A percentile compares a stretch with the other conserved stretches of the same genome.
phyloP scores from a whole-genome alignment of 1,140 invertebrate species.

The Drosophila aff. region DNA sequence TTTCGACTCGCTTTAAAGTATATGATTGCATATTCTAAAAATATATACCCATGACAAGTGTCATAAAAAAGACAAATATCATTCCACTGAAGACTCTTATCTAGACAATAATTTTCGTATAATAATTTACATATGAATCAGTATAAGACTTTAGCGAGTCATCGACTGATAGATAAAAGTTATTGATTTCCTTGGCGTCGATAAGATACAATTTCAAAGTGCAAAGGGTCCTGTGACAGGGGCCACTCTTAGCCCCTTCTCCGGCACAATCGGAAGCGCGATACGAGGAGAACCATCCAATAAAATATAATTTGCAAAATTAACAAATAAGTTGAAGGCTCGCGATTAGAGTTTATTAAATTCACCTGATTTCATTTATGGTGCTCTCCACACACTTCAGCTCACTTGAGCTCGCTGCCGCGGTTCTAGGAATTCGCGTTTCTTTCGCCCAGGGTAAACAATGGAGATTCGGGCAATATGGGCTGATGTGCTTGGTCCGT shows the following conservation, averaged over 20 bases:
- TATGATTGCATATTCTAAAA: conserved; percentile 9
- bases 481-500: conserved; percentile 34
- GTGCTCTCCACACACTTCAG: conserved; percentile 31
- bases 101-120: conserved; percentile 13
- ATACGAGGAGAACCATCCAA: conserved; percentile 25
- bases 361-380: conserved; percentile 73
- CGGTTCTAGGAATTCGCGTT: conserved; percentile 32
- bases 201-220: conserved; percentile 48
- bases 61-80: background rate
- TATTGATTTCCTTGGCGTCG: conserved; percentile 46
- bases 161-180: conserved; percentile 29
- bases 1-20: no score
- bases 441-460: conserved; percentile 31
- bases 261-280: conserved; percentile 41
- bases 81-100: conserved; percentile 25
- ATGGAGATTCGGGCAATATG: conserved; percentile 34
- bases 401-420: conserved; percentile 19
- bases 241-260: background rate
- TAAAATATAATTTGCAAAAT: conserved; percentile 66
- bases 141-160: conserved; percentile 16
- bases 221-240: background rate
- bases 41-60: conserved; percentile 1
- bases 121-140: conserved; percentile 51
- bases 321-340: conserved; percentile 55
- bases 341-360: conserved; percentile 73